Conservation (phyloP, 2,797 vertebrate genomes). For the Sternotherus odoratus region DNA sequence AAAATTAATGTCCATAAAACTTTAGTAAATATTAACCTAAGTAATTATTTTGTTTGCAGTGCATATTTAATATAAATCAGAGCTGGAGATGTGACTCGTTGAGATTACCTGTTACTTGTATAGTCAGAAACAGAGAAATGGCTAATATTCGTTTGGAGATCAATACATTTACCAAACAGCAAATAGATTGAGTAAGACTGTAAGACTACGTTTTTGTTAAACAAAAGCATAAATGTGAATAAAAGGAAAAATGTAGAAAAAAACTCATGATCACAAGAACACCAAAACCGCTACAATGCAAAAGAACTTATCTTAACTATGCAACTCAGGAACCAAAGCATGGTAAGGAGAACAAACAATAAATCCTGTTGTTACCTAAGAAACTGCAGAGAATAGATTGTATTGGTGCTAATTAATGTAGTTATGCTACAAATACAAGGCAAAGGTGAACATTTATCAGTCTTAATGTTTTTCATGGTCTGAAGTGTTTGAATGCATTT, state of each 20-base stretch:
- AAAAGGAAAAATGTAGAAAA: background rate
- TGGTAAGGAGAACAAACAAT: background rate
- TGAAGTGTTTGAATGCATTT: background rate
- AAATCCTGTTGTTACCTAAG: background rate
- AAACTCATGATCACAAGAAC: background rate
- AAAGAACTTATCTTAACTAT: background rate
- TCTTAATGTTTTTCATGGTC: background rate
- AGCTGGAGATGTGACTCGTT: background rate
- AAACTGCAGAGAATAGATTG: background rate
- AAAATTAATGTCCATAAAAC: background rate
- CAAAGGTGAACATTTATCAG: background rate
- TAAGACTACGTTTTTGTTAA: background rate
- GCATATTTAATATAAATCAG: background rate
- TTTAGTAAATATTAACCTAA: background rate
- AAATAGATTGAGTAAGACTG: background rate
- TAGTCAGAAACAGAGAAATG: background rate
- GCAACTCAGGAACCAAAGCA: background rate
- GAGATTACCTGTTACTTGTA: background rate
- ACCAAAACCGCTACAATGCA: background rate
- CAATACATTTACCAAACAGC: background rate
- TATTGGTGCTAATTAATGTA: background rate
- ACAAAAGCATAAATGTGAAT: background rate
- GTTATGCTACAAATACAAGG: background rate
- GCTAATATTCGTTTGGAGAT: fast-evolving
- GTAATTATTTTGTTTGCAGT: background rate